Evolutionary conservation across 2,888 invertebrate species (phyloP), one percentile per base, ranked within the genome.

Genomic region (Fragum whitleyi): DNA sequence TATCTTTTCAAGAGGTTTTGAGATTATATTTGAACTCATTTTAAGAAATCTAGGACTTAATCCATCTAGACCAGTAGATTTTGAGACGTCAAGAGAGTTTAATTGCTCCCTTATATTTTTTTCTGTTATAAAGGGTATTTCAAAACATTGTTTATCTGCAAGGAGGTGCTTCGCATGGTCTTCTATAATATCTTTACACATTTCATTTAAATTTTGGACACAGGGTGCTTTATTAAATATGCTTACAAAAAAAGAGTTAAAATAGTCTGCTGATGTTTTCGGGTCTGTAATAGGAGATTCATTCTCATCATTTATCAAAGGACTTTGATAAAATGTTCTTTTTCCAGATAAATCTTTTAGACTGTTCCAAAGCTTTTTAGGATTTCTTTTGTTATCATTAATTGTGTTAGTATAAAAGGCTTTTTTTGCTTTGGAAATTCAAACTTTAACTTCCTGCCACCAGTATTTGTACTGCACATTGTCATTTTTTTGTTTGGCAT

Each of bases 31-130:
- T n/a, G n/a, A n/a, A n/a, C n/a, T n/a, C n/a, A n/a, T n/a, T n/a
- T n/a, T n/a, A n/a, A 61, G 61, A 29, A 61, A 61, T 29, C 61
- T 26, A 19, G 61, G 29, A 29, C 61, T 29, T 2, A 61, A 29
- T 6, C 29, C 29, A 61, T 61, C 61, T 2, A 32, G 32, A 19
- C 61, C 61, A 28, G 61, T 61, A 19, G 61, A 26, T 19, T 61
- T 61, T 2, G 6, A 7, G 2, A 19, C 19, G 14, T 47, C 47
- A 47, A 47, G 5, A 47, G 5, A 9, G 5, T 47, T 2, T 9
- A 47, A 16, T 14, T 47, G 7, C 47, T 47, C 7, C 14, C 14
- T 47, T 3, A 47, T 16, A 47, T 47, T 3, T 14, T 47, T 47
- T 47, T 47, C 47, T 9, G 47, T 47, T n/a, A 47, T 9, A 9